Evolutionary conservation across 2,888 invertebrate species (phyloP), one percentile per base, ranked within the genome.

Genomic region (Augiades crinisus): DNA sequence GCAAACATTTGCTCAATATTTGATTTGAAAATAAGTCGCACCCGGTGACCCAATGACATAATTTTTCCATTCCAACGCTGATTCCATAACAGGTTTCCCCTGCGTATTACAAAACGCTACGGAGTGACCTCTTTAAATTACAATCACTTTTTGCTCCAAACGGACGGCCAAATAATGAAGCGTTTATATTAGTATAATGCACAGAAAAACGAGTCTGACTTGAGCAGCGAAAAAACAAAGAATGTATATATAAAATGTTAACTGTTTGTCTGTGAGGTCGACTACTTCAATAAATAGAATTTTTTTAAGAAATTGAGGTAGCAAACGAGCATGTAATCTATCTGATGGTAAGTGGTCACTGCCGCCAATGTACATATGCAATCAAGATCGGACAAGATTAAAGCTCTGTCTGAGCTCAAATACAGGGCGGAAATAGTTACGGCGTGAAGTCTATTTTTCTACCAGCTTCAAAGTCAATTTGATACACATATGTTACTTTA

Each of bases 81-180:
- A 37, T 47, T 27, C 24, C 38, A 14, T 38, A 31, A 13, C 43
- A 37, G 21, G 17, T 21, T 37, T 21, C 21, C 21, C 21, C 16
- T 21, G 19, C n/a, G 10, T 24, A 24, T 45, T 34, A 22, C 21
- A 45, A 45, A 45, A 45, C 22, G 34, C 22, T 45, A 34, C 34
- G 16, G 13, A 44, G 2, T 21, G 33, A 44, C 33, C 21, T 44
- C 21, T 33, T 44, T 34, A 16, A 34, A 14, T 44, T 22, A 22
- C 33, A 22, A 33, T 44, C 14, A 21, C 44, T 34, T 44, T 44
- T 44, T 33, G 33, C 33, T 19, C 10, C 21, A 13, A 44, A 13
- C 13, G 33, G 44, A 56, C 40, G 43, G 47, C 49, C 37, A 55
- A 46, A 49, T 38, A 49, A 33, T 14, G 14, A 31, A 27, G 14